Conservation (phyloP, 2,113 vertebrate species). For the Xenopus borealis region DNA sequence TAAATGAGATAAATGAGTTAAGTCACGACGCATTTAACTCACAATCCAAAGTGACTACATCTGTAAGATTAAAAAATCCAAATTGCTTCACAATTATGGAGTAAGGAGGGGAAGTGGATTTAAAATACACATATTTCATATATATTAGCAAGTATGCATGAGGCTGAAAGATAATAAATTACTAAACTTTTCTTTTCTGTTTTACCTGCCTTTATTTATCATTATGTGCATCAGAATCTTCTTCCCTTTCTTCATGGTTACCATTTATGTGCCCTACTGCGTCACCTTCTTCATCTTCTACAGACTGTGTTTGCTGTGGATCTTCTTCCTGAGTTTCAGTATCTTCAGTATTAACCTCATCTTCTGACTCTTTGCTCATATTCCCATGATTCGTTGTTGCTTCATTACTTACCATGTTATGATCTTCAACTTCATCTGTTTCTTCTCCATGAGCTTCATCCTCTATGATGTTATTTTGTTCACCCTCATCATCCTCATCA, state of each 20-base stretch:
- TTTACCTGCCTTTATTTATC: slow-evolving; percentile 58
- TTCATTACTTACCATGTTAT: slow-evolving; percentile 28
- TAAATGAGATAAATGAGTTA: too few species aligned
- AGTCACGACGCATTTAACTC: too few species aligned
- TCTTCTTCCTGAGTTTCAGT: slow-evolving; percentile 46
- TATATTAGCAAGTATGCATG: background rate
- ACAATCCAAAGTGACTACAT: too few species aligned
- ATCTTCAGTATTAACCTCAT: slow-evolving; percentile 26
- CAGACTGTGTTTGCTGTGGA: slow-evolving; percentile 13
- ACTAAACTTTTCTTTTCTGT: background rate
- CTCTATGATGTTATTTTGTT: background rate
- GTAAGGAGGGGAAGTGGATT: too few species aligned
- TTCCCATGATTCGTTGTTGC: slow-evolving; percentile 24
- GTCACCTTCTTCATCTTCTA: slow-evolving; percentile 53
- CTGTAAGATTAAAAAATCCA: too few species aligned
- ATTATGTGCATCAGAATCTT: slow-evolving; percentile 43
- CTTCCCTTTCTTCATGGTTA: slow-evolving; percentile 29
- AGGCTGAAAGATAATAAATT: too few species aligned
- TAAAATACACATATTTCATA: too few species aligned
- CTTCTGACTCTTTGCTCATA: slow-evolving; percentile 40
- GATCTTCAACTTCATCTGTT: slow-evolving; percentile 7
- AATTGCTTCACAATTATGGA: too few species aligned
- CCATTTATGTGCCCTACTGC: slow-evolving; percentile 47
- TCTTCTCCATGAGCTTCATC: slow-evolving; percentile 46
- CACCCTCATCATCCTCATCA: background rate